These are phyloP conservation scores for Agrotis ipsilon DNA, from an alignment of 2,888 invertebrate species.

Conservation along the genomic window DNA sequence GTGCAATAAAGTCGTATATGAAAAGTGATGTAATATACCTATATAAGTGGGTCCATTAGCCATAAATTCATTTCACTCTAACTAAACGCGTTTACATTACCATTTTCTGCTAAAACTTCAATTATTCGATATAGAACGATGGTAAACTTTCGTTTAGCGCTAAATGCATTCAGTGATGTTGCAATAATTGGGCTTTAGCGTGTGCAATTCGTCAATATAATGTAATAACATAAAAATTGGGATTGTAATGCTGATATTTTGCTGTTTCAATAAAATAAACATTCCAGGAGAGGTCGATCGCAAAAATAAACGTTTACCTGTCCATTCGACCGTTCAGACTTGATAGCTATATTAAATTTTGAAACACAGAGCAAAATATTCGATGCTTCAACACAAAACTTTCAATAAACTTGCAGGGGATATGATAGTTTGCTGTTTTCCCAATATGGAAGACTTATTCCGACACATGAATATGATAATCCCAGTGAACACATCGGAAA, in stretches of 20 bases:
- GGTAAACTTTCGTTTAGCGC: too few relatives aligned
- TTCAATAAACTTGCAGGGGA: slow-evolving; percentile 40
- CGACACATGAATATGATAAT: slow-evolving; percentile 74
- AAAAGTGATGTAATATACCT: not conserved
- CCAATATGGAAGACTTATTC: slow-evolving; percentile 68
- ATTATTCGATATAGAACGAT: not conserved
- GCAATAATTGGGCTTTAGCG: too few relatives aligned
- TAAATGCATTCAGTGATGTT: not conserved
- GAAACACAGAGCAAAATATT: slow-evolving; percentile 43
- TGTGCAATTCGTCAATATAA: slow-evolving; percentile 15
- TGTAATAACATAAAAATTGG: slow-evolving; percentile 7
- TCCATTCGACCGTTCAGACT: slow-evolving; percentile 47
- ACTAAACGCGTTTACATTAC: not conserved
- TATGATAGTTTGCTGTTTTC: slow-evolving; percentile 59
- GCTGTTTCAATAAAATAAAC: slow-evolving; percentile 41
- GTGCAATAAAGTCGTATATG: slow-evolving; percentile 12
- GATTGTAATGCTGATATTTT: slow-evolving; percentile 24
- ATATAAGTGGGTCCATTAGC: too few relatives aligned
- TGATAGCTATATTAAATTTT: slow-evolving; percentile 57
- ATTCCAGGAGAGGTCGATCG: slow-evolving; percentile 41
- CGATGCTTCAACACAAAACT: slow-evolving; percentile 21
- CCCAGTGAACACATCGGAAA: slow-evolving; percentile 67
- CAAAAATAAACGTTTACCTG: slow-evolving; percentile 70
- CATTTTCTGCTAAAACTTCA: not conserved
- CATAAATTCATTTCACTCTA: not conserved